A percentile compares a stretch with the other conserved stretches of the same genome.
These are phyloP conservation scores for Drosophila conformis DNA, from an alignment of 2,888 invertebrate genomes.

Conservation along the genomic window DNA sequence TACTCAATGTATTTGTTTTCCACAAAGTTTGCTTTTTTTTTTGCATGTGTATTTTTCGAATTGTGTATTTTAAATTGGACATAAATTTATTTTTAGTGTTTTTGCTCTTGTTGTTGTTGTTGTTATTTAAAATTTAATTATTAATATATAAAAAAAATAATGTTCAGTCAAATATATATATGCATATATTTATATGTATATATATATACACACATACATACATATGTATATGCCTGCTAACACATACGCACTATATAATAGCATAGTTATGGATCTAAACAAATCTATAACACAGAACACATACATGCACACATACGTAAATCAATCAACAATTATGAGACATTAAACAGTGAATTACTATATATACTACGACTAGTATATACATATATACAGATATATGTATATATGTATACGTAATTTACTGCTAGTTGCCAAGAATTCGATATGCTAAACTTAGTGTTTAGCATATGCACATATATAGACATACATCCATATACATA, in stretches of 20 bases:
- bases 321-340: conserved; percentile 51
- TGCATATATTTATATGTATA: conserved; percentile 34
- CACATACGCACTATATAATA: conserved; percentile 36
- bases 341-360: conserved; percentile 14
- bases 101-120: conserved; percentile 8
- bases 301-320: conserved; percentile 46
- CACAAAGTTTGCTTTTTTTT: background rate
- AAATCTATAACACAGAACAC: conserved; percentile 50
- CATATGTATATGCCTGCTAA: conserved; percentile 20
- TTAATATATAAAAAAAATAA: conserved; percentile 76
- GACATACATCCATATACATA: background rate
- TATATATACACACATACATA: conserved; percentile 12
- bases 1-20: conserved; percentile 7
- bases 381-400: conserved; percentile 10
- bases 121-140: conserved; percentile 59
- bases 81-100: background rate
- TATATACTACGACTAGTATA: conserved; percentile 1
- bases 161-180: conserved; percentile 76
- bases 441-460: conserved; percentile 4
- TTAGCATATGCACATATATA: conserved; percentile 1
- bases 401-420: conserved; percentile 11
- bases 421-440: conserved; percentile 9
- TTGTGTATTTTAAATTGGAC: conserved; percentile 44
- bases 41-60: background rate
- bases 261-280: conserved; percentile 40